Evolutionary conservation across 2,113 vertebrate genomes (phyloP).

Genomic region (Grallaria varia): DNA sequence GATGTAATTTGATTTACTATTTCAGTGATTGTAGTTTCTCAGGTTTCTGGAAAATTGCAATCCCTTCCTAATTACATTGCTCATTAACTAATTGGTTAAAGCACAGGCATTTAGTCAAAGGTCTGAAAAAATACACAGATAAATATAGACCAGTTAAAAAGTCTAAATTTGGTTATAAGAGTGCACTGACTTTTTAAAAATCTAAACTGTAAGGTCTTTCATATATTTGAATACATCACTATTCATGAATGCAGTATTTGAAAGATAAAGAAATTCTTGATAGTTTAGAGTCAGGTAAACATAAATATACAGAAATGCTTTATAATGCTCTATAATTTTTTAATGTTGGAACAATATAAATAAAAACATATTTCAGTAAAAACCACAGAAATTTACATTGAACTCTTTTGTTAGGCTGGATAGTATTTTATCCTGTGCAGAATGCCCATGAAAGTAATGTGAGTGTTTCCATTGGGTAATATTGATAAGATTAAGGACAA

Average conservation of each 20-base stretch:
- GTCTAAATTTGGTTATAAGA: neutral
- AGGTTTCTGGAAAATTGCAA: neutral
- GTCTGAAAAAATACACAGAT: neutral
- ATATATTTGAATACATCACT: neutral
- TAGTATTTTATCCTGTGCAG: neutral
- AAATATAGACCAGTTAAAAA: neutral
- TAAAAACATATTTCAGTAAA: neutral
- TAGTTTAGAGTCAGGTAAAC: neutral
- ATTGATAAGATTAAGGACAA: neutral
- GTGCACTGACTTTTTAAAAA: neutral
- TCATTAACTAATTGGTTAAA: neutral
- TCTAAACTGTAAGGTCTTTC: neutral
- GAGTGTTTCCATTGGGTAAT: neutral
- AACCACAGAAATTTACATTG: neutral
- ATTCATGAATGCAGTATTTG: neutral
- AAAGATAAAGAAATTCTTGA: neutral
- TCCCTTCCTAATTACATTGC: neutral
- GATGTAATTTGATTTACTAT: neutral
- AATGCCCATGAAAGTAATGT: neutral
- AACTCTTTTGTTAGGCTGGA: rapidly evolving
- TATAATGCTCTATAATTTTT: neutral
- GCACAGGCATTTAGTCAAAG: neutral
- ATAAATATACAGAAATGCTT: neutral
- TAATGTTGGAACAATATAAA: neutral
- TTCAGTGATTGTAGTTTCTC: neutral